Evolutionary conservation across 2,888 invertebrate species (phyloP), one percentile per base, ranked within the genome.

Genomic region (Melanchra persicariae): DNA sequence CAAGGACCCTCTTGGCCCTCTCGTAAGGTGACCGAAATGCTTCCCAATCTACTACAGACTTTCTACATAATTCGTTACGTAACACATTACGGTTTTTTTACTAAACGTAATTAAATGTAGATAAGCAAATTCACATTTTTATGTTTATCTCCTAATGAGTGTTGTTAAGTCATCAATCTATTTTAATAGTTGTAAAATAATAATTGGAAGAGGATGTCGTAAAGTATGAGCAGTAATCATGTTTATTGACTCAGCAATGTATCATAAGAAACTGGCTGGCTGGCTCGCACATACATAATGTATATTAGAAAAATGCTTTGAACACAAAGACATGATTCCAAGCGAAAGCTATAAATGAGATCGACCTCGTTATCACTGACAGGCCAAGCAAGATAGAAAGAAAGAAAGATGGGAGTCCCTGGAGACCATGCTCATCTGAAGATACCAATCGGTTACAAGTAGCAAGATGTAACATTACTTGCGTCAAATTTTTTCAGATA

Each of bases 1-100:
- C 90, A 90, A 94, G 93, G 86, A 90, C 83, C 73, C 79, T 71
- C 82, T 85, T 84, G 85, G 82, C 94, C 94, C 92, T 90, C 88
- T 88, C 77, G 70, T 81, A 78, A 85, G 85, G 82, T 79, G 78
- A 78, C 83, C 79, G 81, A 85, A 85, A 85, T 75, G 79, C 83
- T 83, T 85, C 80, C 82, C 47, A 74, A 57, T 45, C 55, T 68
- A 72, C 63, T 73, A 74, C 68, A 79, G 81, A 82, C 81, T 87
- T 85, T 85, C 85, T 34, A 34, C 40, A 15, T 40, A 40, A 4
- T 4, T 40, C 5, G 4, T 2, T 30, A 30, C 30, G 30, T 30
- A 30, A 2, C 6, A n/a, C 6, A 4, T 6, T 10, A 10, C 37
- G 37, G n/a, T 64, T 55, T 37, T 64, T 40, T 64, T 10, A 37